Evolutionary conservation across 2,797 vertebrate species (phyloP).

Genomic region (Petrocephalus schoutedeni): DNA sequence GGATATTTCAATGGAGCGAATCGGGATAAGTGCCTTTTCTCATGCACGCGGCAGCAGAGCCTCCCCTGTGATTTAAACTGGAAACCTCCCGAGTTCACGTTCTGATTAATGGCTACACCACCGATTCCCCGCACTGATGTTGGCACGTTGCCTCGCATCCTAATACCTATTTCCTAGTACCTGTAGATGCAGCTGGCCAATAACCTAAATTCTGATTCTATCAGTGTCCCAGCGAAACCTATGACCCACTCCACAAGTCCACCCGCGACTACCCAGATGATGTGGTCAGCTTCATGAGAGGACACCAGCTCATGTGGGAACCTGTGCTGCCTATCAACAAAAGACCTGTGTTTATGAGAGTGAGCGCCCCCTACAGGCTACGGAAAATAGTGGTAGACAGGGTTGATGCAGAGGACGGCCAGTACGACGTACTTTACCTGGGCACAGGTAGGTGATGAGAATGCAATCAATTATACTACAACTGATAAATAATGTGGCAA

Average conservation of each 20-base stretch:
- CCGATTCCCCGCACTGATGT: not conserved
- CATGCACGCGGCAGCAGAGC: not conserved
- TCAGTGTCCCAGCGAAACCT: conserved; percentile 81
- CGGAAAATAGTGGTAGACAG: conserved; percentile 70
- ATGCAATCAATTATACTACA: not conserved
- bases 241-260: conserved; percentile 71
- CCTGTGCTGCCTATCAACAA: conserved; percentile 63
- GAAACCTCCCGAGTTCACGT: not conserved
- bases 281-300: conserved; percentile 76
- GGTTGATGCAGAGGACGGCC: conserved; percentile 65
- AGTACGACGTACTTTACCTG: conserved; percentile 69
- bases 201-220: not conserved
- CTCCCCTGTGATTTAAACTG: not conserved
- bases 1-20: not conserved
- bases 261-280: conserved; percentile 78
- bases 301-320: conserved; percentile 84
- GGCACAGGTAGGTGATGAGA: conserved; percentile 65
- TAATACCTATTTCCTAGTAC: not conserved
- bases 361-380: conserved; percentile 57
- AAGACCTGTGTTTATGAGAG: conserved; percentile 58
- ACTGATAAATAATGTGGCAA: not conserved
- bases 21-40: not conserved
- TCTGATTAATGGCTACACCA: not conserved
- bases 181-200: not conserved
- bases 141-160: not conserved